Percentiles rank a stretch among this genome's conserved stretches.
These are phyloP conservation scores for Drosophila setifemur DNA, from an alignment of 1,140 invertebrate genomes.

Conservation along the genomic window DNA sequence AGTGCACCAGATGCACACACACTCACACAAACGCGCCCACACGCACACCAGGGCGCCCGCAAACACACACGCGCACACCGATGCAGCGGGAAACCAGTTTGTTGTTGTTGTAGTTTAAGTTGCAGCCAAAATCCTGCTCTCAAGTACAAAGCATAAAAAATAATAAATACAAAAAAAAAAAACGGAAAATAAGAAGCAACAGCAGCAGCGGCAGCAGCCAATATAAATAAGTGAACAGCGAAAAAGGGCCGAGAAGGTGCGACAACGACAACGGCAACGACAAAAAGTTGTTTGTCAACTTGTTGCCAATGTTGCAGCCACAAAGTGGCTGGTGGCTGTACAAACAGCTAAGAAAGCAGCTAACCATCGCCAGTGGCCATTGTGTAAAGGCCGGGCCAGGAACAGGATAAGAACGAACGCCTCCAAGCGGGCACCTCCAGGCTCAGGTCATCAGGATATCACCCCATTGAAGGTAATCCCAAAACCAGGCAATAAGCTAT, in stretches of 20 bases:
- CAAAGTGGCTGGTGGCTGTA: conserved; percentile 76
- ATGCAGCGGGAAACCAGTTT: conserved; percentile 38
- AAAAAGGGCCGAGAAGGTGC: conserved; percentile 40
- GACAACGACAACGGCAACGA: conserved; percentile 58
- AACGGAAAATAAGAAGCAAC: conserved; percentile 39
- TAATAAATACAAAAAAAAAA: conserved; percentile 20
- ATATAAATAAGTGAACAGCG: background rate
- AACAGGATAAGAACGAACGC: conserved; percentile 31
- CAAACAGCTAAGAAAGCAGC: conserved; percentile 39
- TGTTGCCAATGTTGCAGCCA: conserved; percentile 78
- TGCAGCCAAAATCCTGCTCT: conserved; percentile 48
- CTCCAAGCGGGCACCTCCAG: background rate
- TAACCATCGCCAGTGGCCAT: conserved; percentile 16
- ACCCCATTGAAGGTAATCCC: too few species aligned
- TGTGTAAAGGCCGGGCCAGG: conserved; percentile 18
- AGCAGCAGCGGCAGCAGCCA: conserved; percentile 1
- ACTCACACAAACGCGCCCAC: background rate
- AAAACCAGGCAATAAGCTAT: too few species aligned
- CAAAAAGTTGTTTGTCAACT: conserved; percentile 83
- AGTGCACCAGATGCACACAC: conserved; percentile 49
- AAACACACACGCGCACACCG: conserved; percentile 3
- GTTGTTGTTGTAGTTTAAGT: conserved; percentile 14
- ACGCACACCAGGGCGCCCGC: background rate
- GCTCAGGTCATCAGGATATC: too few species aligned
- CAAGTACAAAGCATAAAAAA: conserved; percentile 40